phyloP scores from a whole-genome alignment of 2,113 vertebrate species.

The Tamias sibiricus region DNA sequence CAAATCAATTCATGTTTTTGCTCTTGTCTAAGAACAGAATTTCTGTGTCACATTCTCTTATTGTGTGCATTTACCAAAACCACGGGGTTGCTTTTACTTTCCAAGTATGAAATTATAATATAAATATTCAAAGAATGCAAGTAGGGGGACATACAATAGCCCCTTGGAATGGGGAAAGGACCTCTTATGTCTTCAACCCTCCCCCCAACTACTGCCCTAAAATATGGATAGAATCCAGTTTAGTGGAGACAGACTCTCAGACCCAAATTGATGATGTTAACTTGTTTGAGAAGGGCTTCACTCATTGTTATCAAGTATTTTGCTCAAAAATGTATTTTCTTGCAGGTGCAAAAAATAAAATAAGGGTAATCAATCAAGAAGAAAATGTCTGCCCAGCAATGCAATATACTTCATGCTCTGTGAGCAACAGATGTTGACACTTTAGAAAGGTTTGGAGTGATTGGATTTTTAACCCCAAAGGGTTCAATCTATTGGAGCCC shows the following conservation, averaged over 20 bases:
- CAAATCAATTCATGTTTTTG: neutral
- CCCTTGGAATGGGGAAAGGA: neutral
- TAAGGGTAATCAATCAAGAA: constrained; percentile 13
- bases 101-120: constrained; percentile 3
- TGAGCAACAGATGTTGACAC: neutral
- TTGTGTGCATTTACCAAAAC: neutral
- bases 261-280: neutral
- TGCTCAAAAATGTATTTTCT: constrained; percentile 51
- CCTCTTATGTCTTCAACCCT: neutral
- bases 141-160: neutral
- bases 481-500: neutral
- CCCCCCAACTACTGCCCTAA: neutral
- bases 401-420: neutral
- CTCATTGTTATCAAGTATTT: constrained; percentile 27
- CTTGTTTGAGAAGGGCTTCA: neutral
- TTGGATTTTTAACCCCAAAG: constrained; percentile 38
- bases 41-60: neutral
- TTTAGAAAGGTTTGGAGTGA: constrained; percentile 12
- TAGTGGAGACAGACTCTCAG: neutral
- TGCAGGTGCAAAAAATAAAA: neutral
- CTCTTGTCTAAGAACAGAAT: neutral
- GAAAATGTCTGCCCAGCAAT: constrained; percentile 7
- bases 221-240: constrained; percentile 18
- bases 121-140: constrained; percentile 20
- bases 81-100: neutral